Percentiles rank a stretch among this genome's conserved stretches.
These are phyloP conservation scores for Willisornis vidua DNA, from an alignment of 2,113 vertebrate species.

Conservation along the genomic window DNA sequence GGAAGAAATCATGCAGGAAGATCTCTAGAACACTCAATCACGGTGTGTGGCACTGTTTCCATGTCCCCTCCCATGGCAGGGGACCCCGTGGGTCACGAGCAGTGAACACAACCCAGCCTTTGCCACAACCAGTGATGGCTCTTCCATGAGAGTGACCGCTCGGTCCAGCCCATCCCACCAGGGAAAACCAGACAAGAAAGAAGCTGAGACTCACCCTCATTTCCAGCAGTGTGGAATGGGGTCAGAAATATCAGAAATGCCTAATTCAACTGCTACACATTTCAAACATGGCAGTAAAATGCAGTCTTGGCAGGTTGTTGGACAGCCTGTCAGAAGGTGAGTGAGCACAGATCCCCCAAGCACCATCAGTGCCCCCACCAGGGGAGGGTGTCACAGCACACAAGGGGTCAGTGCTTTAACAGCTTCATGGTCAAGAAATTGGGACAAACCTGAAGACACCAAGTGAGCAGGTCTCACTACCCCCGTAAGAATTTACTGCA, in stretches of 20 bases:
- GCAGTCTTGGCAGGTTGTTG: not conserved
- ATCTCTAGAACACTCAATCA: not conserved
- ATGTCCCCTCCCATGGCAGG: not conserved
- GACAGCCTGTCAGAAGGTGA: not conserved
- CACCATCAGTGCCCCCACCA: not conserved
- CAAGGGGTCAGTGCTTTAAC: not conserved
- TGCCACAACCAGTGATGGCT: not conserved
- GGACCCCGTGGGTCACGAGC: fast-evolving
- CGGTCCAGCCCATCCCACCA: not conserved
- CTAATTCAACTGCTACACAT: not conserved
- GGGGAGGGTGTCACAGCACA: fast-evolving
- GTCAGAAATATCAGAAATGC: not conserved
- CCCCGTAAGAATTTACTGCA: not conserved
- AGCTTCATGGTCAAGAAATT: not conserved
- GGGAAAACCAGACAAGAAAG: not conserved
- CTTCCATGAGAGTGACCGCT: not conserved
- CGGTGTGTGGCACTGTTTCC: fast-evolving
- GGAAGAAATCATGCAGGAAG: not conserved
- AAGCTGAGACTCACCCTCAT: not conserved
- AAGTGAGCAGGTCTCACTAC: not conserved
- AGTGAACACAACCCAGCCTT: not conserved
- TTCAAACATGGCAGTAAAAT: not conserved
- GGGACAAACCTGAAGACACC: not conserved
- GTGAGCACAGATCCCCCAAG: not conserved
- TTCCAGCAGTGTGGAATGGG: not conserved